Percentiles rank a stretch among this genome's conserved stretches.
Conservation (phyloP, 2,113 vertebrate species). For the Heloderma charlesbogerti region DNA sequence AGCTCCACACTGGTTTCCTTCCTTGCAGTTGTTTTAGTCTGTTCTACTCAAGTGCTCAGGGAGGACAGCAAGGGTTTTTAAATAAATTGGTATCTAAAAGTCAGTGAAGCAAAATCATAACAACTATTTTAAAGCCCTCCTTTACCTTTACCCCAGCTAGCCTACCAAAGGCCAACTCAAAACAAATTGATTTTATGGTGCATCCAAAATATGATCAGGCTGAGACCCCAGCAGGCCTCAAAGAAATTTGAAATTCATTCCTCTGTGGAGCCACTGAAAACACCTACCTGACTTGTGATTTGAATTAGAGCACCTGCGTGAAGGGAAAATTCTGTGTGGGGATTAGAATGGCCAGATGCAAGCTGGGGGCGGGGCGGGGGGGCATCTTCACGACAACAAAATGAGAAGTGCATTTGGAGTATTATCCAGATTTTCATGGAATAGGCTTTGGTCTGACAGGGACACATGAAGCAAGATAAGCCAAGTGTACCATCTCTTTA, state of each 20-base stretch:
- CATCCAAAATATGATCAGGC: not conserved
- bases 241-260: not conserved
- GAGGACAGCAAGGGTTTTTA: not conserved
- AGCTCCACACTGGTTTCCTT: not conserved
- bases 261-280: not conserved
- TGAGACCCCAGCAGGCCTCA: not conserved
- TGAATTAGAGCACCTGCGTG: not conserved
- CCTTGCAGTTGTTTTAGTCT: not conserved
- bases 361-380: too few species aligned
- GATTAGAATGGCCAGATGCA: not conserved
- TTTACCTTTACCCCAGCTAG: not conserved
- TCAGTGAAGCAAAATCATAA: not conserved
- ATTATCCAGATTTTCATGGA: too few species aligned
- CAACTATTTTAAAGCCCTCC: not conserved
- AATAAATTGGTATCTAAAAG: not conserved
- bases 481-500: too few species aligned
- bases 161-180: not conserved
- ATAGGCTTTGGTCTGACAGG: too few species aligned
- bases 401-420: too few species aligned
- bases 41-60: not conserved
- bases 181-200: not conserved
- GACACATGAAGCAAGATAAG: too few species aligned
- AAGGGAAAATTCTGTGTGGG: not conserved
- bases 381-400: too few species aligned
- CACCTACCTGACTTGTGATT: not conserved